Evolutionary conservation across 30 jellyfish, hydroid and myxozoan species (phyloP).

Genomic region (Aurelia sp.): DNA sequence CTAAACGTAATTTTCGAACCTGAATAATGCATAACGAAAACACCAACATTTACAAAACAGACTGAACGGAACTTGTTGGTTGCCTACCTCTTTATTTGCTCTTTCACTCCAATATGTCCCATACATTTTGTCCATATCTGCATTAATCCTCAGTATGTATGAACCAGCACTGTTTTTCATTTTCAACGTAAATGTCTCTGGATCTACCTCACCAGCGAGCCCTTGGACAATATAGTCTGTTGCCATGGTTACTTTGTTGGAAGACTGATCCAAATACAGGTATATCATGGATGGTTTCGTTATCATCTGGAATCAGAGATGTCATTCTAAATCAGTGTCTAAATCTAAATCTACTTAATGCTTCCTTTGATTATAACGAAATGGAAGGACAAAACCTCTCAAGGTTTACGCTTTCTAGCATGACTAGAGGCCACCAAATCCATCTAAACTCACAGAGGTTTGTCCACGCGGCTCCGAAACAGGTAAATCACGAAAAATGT

Average conservation of each 20-base stretch:
- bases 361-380: no score
- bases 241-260: slow-evolving; percentile 35
- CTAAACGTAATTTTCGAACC: no score
- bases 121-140: slow-evolving; percentile 48
- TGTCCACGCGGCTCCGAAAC: no score
- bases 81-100: slow-evolving; percentile 46
- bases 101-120: slow-evolving; percentile 61
- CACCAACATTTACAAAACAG: no score
- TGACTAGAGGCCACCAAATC: no score
- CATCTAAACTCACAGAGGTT: no score
- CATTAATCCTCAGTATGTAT: slow-evolving; percentile 29
- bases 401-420: no score
- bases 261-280: slow-evolving; percentile 21
- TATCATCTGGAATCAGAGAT: slow-evolving; percentile 8
- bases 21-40: no score
- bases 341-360: no score
- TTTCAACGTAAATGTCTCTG: slow-evolving; percentile 35
- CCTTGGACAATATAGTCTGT: slow-evolving; percentile 52
- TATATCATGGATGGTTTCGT: slow-evolving; percentile 38
- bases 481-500: no score
- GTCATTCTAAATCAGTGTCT: no score
- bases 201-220: slow-evolving; percentile 45
- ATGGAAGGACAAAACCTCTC: no score
- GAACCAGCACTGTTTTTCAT: slow-evolving; percentile 54
- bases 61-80: background rate